A percentile compares a stretch with the other conserved stretches of the same genome.
phyloP scores from a whole-genome alignment of 2,888 invertebrate species.

The Stramonita haemastoma region DNA sequence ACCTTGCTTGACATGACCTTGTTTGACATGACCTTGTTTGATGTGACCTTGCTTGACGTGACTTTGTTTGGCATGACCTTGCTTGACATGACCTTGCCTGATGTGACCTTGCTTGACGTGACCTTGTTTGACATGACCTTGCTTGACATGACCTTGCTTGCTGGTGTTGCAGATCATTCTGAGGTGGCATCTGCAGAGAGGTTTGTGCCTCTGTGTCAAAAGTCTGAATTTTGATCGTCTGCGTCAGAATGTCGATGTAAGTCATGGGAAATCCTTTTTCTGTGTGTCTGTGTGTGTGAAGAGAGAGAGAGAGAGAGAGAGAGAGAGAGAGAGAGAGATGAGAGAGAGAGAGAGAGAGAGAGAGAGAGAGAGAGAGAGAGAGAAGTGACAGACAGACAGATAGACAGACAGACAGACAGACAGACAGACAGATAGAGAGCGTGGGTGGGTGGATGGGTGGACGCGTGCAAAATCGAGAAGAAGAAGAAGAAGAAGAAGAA shows the following conservation, averaged over 20 bases:
- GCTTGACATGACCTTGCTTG: background rate
- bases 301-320: too few species aligned
- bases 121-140: background rate
- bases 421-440: too few species aligned
- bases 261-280: too few species aligned
- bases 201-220: conserved; percentile 38
- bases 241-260: conserved; percentile 23
- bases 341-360: background rate
- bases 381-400: background rate
- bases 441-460: too few species aligned
- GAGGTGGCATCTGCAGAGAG: conserved; percentile 37
- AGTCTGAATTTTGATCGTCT: conserved; percentile 30
- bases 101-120: background rate
- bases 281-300: too few species aligned
- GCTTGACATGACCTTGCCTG: background rate
- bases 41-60: background rate
- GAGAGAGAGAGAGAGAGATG: background rate
- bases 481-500: background rate
- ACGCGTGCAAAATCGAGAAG: too few species aligned
- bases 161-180: conserved; percentile 12
- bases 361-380: background rate
- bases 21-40: background rate
- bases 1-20: too few species aligned
- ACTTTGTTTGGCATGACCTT: too few species aligned
- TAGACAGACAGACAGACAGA: too few species aligned